Evolutionary conservation across 2,888 invertebrate genomes (phyloP), one percentile per base, ranked within the genome.

Genomic region (Acronicta alni): DNA sequence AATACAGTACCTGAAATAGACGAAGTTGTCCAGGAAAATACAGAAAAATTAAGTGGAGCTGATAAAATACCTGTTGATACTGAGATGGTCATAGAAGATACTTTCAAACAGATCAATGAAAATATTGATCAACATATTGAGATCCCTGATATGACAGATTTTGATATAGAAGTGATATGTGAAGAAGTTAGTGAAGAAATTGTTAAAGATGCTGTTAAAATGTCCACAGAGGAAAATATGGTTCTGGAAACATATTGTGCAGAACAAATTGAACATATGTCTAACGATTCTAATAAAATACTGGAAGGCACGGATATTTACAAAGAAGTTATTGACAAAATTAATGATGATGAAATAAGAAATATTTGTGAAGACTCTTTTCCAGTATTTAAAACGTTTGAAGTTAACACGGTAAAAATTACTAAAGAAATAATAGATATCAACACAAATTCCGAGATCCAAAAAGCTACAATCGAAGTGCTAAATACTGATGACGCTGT

Each of bases 171-270:
- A 39, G 44, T 55, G 16, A 30, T 57, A 47, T 57, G 43, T 48
- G 63, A 53, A 39, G 42, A 43, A 30, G 15, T 48, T 5, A 38
- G 16, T 66, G 54, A 59, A 54, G 42, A 17, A 37, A 14, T 57
- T 38, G 15, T 7, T 16, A 16, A 26, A 6, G 41, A 23, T 15
- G 46, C 32, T 35, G n/a, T 39, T 23, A 32, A 35, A 35, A 18
- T 23, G 18, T 35, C 35, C 1, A n/a, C 4, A n/a, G n/a, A 35
- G n/a, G 35, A 0, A 35, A 35, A 35, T 4, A 5, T n/a, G 14
- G 1, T n/a, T 35, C 6, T 4, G 35, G n/a, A 35, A 6, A 0
- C 1, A n/a, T 7, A n/a, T 54, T 57, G 39, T 48, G 63, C 49
- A 35, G 38, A 42, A 32, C 15, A 45, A 4, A 42, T 15, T 56